phyloP scores from a whole-genome alignment of 2,888 invertebrate species.

The Temnothorax ravouxi region DNA sequence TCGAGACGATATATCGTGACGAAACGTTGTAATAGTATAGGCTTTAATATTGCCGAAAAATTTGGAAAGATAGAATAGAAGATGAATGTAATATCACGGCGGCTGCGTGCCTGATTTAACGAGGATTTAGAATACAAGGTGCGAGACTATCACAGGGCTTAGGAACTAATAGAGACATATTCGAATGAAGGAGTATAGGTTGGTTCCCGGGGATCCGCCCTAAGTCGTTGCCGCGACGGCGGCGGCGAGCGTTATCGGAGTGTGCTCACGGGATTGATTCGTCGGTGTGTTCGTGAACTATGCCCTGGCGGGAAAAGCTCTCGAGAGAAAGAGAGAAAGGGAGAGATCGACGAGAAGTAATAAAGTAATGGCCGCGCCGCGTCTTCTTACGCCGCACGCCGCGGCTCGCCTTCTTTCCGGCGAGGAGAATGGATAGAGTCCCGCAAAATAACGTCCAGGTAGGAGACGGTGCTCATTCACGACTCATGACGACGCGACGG shows the following conservation, averaged over 20 bases:
- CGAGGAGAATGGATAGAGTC: slow-evolving; percentile 27
- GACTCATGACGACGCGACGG: slow-evolving; percentile 51
- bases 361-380: slow-evolving; percentile 67
- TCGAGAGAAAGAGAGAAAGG: slow-evolving; percentile 17
- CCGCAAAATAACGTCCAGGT: slow-evolving; percentile 49
- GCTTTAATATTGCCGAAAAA: background rate
- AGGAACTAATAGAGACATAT: slow-evolving; percentile 76
- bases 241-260: slow-evolving; percentile 62
- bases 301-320: slow-evolving; percentile 47
- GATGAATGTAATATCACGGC: background rate
- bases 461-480: slow-evolving; percentile 55
- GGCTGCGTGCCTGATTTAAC: slow-evolving; percentile 52
- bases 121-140: slow-evolving; percentile 64
- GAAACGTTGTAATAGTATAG: background rate
- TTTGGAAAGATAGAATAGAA: background rate
- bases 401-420: slow-evolving; percentile 52
- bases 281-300: slow-evolving; percentile 65
- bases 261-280: slow-evolving; percentile 78
- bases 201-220: slow-evolving; percentile 71
- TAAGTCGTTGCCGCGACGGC: slow-evolving; percentile 29
- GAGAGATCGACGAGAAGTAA: slow-evolving; percentile 57
- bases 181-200: slow-evolving; percentile 58
- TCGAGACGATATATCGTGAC: background rate
- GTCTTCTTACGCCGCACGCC: slow-evolving; percentile 38
- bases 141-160: slow-evolving; percentile 62